These are phyloP conservation scores for Galeruca laticollis DNA, from an alignment of 2,888 invertebrate species.

Conservation along the genomic window DNA sequence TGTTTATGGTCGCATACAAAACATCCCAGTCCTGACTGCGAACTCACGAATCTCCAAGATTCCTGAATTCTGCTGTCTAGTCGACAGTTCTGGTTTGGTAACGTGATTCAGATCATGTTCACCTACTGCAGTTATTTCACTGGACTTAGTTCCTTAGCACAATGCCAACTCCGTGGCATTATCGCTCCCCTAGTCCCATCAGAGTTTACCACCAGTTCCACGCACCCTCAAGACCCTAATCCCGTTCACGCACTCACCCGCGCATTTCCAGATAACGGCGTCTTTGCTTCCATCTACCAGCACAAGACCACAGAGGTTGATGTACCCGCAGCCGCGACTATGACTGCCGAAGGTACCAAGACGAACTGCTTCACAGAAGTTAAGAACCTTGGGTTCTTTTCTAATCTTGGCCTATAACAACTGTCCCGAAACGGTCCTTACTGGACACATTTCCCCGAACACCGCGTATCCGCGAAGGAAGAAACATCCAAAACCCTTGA, in stretches of 20 bases:
- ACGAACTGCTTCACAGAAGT: no score
- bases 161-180: background rate
- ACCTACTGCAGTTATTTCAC: constrained; percentile 1
- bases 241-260: no score
- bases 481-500: background rate
- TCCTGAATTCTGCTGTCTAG: background rate
- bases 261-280: no score
- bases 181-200: background rate
- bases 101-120: constrained; percentile 3
- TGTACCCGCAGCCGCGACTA: no score
- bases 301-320: no score
- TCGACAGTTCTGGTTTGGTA: constrained; percentile 1
- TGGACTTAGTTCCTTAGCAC: constrained; percentile 1
- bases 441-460: background rate
- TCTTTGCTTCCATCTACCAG: no score
- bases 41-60: background rate
- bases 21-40: constrained; percentile 3
- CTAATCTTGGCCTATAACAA: background rate
- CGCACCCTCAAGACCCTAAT: background rate
- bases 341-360: no score
- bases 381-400: background rate
- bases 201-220: background rate
- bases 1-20: background rate
- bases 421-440: background rate
- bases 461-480: background rate